Conservation (phyloP, 2,888 invertebrate species). For the Drosophila mercatorum region DNA sequence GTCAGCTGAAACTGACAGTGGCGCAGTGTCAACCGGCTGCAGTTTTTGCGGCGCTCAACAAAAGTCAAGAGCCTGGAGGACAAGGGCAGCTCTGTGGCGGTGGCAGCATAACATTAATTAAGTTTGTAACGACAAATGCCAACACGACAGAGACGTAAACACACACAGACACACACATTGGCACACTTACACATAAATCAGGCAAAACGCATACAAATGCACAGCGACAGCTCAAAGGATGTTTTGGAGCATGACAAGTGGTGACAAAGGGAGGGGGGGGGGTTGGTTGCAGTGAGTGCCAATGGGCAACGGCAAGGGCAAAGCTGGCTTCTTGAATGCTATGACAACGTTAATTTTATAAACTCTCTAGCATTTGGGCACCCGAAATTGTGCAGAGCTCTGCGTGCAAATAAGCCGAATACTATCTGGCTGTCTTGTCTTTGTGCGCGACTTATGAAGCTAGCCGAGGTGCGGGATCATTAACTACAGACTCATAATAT, state of each 20-base stretch:
- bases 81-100: conserved; percentile 53
- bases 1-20: conserved; percentile 81
- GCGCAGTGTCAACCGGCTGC: conserved; percentile 56
- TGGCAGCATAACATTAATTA: conserved; percentile 76
- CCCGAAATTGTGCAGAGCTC: conserved; percentile 18
- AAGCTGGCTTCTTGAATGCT: conserved; percentile 54
- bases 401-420: conserved; percentile 25
- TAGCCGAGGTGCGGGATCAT: conserved; percentile 22
- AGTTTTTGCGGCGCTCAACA: conserved; percentile 75
- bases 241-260: conserved; percentile 63
- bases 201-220: conserved; percentile 63
- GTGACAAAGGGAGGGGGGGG: not conserved
- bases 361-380: conserved; percentile 65
- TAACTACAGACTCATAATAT: conserved; percentile 25
- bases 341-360: conserved; percentile 81
- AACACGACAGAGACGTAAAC: conserved; percentile 70
- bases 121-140: conserved; percentile 74
- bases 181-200: conserved; percentile 59
- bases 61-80: conserved; percentile 74
- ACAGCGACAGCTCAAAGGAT: conserved; percentile 64
- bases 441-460: conserved; percentile 50
- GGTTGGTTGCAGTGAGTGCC: not conserved
- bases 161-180: conserved; percentile 29
- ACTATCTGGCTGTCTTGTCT: conserved; percentile 26
- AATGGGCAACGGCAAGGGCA: conserved; percentile 36